Percentiles rank a stretch among this genome's conserved stretches.
Conservation (phyloP, 2,888 invertebrate species). For the Andricus quercusramuli region DNA sequence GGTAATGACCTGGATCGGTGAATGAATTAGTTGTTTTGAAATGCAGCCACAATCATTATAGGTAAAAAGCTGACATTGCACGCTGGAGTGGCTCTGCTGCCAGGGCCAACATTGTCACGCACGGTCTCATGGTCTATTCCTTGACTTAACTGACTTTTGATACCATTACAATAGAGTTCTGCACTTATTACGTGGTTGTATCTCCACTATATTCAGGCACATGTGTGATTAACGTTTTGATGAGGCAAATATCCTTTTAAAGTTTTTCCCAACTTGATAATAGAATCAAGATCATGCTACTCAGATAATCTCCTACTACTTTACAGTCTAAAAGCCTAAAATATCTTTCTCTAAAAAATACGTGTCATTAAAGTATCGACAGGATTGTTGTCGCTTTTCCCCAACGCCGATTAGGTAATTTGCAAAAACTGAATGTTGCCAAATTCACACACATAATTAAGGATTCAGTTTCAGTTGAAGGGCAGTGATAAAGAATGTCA, state of each 20-base stretch:
- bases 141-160: slow-evolving; percentile 23
- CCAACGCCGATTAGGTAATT: too few relatives aligned
- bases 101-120: slow-evolving; percentile 52
- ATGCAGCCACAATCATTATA: slow-evolving; percentile 47
- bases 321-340: neutral
- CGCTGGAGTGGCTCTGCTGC: slow-evolving; percentile 55
- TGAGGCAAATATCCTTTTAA: neutral
- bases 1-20: slow-evolving; percentile 67
- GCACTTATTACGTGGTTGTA: neutral
- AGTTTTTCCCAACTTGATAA: neutral
- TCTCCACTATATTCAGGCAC: neutral
- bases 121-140: slow-evolving; percentile 42
- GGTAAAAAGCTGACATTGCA: slow-evolving; percentile 61
- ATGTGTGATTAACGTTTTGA: neutral
- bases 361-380: too few relatives aligned
- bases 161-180: slow-evolving; percentile 1
- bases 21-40: slow-evolving; percentile 57
- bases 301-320: neutral
- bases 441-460: too few relatives aligned
- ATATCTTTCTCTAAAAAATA: too few relatives aligned
- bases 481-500: too few relatives aligned
- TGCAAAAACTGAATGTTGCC: too few relatives aligned
- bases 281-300: neutral
- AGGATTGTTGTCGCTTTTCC: too few relatives aligned
- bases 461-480: too few relatives aligned